Conservation (phyloP, 2,888 invertebrate species). For the Pherbina coryleti region DNA sequence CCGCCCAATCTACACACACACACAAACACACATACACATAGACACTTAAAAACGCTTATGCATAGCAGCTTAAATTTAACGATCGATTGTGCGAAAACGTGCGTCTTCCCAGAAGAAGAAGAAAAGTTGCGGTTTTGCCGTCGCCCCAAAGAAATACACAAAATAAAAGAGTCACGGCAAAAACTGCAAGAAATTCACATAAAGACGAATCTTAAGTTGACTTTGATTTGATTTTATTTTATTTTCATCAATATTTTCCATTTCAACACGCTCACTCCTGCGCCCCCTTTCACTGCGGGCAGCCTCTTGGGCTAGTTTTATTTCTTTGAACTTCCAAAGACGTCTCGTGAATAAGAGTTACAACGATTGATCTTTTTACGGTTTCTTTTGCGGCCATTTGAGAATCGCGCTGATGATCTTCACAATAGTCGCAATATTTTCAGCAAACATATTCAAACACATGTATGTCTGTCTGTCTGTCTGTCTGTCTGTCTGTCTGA, state of each 20-base stretch:
- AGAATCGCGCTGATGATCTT: slow-evolving; percentile 23
- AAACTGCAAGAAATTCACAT: slow-evolving; percentile 37
- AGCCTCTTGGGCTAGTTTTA: not conserved
- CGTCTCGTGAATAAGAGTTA: not conserved
- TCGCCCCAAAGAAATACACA: not conserved
- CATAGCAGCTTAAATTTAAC: not conserved
- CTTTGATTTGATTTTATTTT: slow-evolving; percentile 47
- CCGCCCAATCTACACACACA: no score
- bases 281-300: no score
- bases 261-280: not conserved
- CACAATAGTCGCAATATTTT: not conserved
- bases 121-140: not conserved
- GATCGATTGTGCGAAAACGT: slow-evolving; percentile 7
- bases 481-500: slow-evolving; percentile 9
- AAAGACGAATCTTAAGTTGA: slow-evolving; percentile 49
- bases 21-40: no score
- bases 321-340: not conserved
- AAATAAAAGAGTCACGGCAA: not conserved
- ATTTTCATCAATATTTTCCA: slow-evolving; percentile 49
- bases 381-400: not conserved
- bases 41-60: not conserved
- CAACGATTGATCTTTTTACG: slow-evolving; percentile 24
- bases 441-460: slow-evolving; percentile 27
- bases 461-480: slow-evolving; percentile 21
- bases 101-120: not conserved